Evolutionary conservation across 2,113 vertebrate genomes (phyloP), one percentile per base, ranked within the genome.

Genomic region (Chaetura pelagica): DNA sequence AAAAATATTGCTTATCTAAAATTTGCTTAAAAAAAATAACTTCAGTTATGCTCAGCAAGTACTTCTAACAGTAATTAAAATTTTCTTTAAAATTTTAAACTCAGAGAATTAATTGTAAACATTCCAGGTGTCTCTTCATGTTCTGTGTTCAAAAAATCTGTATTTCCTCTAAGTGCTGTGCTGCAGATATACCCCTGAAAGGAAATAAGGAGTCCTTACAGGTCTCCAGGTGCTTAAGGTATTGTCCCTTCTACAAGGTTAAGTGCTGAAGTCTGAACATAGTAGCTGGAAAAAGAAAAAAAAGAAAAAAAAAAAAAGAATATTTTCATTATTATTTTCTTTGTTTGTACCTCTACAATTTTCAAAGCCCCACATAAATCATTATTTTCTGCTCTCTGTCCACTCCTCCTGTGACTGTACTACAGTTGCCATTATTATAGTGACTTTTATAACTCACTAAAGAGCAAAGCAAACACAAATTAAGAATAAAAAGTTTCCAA

Each of bases 401-500:
- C 16, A 19, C 80, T 86, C 24, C 7, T 58, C 77, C 83, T 79
- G 20, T 49, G 83, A 49, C 15, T 73, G 3, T 40, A 42, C 3
- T 49, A 32, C 27, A 46, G 17, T 62, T 77, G 32, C 69, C 58
- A 5, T 52, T 72, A 44, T n/a, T 76, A 14, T 22, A 81, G 20
- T 6, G 89, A 13, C 32, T 69, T 89, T 55, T 77, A 29, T 61
- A 86, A 84, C 13, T 78, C n/a, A 51, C 21, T 63, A 48, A 92
- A 86, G 23, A 72, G 48, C 40, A 86, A 32, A 35, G 57, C 19
- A 86, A 94, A 67, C 64, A 62, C 23, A 67, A 67, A 91, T 77
- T 64, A 86, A 55, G 68, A 87, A 79, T 40, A 76, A 69, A 38
- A 91, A 62, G 23, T 87, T 94, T 87, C n/a, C 40, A 84, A 12